Percentiles rank a stretch among this genome's conserved stretches.
Evolutionary conservation across 2,888 invertebrate species (phyloP).

Genomic region (Lasioglossum marginatum): DNA sequence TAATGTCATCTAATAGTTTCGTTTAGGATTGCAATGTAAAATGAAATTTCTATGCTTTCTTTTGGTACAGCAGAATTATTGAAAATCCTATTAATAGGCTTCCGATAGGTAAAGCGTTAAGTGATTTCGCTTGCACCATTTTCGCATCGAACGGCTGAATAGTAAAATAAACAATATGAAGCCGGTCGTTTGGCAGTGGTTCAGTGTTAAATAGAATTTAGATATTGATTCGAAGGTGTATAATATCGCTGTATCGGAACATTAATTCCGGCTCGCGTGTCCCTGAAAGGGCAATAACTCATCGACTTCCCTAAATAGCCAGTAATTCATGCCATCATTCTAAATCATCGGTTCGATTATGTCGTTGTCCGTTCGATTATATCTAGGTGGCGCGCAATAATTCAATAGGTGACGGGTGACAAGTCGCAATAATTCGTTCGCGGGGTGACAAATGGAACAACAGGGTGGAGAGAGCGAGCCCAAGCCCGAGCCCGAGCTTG

Average conservation of each 20-base stretch:
- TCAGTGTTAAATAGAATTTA: not conserved
- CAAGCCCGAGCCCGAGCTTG: slow-evolving; percentile 14
- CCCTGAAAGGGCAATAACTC: not conserved
- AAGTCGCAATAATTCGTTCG: not conserved
- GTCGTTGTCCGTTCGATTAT: not conserved
- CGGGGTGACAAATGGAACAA: slow-evolving; percentile 11
- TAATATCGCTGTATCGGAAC: not conserved
- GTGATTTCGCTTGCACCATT: not conserved
- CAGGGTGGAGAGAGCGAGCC: slow-evolving; percentile 4
- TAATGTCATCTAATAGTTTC: too few species aligned
- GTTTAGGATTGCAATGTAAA: too few species aligned
- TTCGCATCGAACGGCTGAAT: not conserved
- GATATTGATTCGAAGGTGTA: not conserved
- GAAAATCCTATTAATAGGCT: too few species aligned
- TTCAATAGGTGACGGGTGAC: slow-evolving; percentile 3
- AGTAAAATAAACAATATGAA: not conserved
- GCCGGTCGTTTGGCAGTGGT: not conserved
- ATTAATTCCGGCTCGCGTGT: not conserved
- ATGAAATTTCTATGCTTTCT: too few species aligned
- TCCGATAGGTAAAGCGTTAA: too few species aligned
- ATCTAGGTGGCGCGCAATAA: not conserved
- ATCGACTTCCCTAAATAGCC: not conserved
- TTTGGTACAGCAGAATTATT: too few species aligned
- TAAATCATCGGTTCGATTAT: slow-evolving; percentile 13
- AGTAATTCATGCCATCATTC: slow-evolving; percentile 8